These are phyloP conservation scores for Amblyopsis hoosieri DNA, from an alignment of 2,797 vertebrate species.

Conservation along the genomic window DNA sequence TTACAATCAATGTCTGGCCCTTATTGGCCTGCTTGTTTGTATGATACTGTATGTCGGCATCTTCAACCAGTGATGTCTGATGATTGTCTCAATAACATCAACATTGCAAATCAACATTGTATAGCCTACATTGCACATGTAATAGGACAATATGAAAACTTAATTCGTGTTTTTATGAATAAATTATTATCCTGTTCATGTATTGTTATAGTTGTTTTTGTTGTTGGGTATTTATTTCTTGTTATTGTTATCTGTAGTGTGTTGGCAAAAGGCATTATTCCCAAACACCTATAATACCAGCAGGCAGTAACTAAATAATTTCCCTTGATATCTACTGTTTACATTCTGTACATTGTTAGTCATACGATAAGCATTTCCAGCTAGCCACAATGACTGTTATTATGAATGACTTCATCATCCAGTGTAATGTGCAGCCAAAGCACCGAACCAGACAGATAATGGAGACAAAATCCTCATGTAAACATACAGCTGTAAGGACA, in stretches of 20 bases:
- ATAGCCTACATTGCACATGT: slow-evolving; percentile 48
- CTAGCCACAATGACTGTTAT: slow-evolving; percentile 50
- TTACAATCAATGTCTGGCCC: slow-evolving; percentile 62
- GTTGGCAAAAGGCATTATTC: no score
- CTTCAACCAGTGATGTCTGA: slow-evolving; percentile 27
- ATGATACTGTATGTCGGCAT: slow-evolving; percentile 25
- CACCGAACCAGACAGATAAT: slow-evolving; percentile 36
- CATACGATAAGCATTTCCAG: slow-evolving; percentile 55
- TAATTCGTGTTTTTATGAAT: no score
- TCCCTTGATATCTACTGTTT: slow-evolving; percentile 31
- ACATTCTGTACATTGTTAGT: slow-evolving; percentile 35
- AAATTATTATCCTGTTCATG: no score
- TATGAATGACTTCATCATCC: slow-evolving; percentile 67
- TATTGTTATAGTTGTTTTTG: no score
- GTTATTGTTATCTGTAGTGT: no score
- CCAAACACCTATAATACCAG: background rate
- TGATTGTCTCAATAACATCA: slow-evolving; percentile 14
- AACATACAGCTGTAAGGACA: background rate
- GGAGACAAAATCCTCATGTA: slow-evolving; percentile 9
- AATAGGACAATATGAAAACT: slow-evolving; percentile 15
- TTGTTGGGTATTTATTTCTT: no score
- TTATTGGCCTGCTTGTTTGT: slow-evolving; percentile 36
- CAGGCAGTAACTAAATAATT: background rate
- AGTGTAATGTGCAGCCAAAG: slow-evolving; percentile 40
- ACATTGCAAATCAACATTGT: background rate